phyloP scores from a whole-genome alignment of 2,113 vertebrate species.

The Phalacrocorax brasilianus region DNA sequence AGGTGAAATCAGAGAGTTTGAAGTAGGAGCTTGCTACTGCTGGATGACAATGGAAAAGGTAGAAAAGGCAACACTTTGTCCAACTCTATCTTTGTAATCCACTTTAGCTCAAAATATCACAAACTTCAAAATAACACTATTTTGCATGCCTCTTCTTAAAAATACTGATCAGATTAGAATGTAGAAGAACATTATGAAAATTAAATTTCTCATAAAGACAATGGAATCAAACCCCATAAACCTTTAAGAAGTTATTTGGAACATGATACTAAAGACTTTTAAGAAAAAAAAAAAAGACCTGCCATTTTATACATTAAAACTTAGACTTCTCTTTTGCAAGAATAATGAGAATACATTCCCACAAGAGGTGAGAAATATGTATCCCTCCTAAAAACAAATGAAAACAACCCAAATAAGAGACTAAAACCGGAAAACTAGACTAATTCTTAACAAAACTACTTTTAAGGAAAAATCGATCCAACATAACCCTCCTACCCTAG shows the following conservation, averaged over 20 bases:
- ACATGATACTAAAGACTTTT: neutral
- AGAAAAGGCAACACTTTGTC: neutral
- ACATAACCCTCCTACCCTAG: neutral
- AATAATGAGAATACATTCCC: neutral
- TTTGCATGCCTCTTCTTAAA: neutral
- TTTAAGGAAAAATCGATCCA: neutral
- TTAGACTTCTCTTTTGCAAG: neutral
- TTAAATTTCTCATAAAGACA: neutral
- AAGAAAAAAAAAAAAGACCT: neutral
- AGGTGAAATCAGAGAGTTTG: neutral
- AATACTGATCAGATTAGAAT: neutral
- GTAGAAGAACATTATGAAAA: neutral
- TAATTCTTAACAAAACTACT: neutral
- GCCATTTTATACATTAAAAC: neutral
- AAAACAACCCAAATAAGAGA: neutral
- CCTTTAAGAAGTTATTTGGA: neutral
- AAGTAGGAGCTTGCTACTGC: neutral
- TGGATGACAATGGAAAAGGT: neutral
- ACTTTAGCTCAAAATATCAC: neutral
- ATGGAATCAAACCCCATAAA: neutral
- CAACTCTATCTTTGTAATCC: neutral
- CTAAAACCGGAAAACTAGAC: neutral
- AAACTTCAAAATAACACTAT: neutral
- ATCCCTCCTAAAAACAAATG: neutral
- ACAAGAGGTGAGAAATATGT: rapidly evolving